These are phyloP conservation scores for Anableps anableps DNA, from an alignment of 2,797 vertebrate species.

Conservation along the genomic window DNA sequence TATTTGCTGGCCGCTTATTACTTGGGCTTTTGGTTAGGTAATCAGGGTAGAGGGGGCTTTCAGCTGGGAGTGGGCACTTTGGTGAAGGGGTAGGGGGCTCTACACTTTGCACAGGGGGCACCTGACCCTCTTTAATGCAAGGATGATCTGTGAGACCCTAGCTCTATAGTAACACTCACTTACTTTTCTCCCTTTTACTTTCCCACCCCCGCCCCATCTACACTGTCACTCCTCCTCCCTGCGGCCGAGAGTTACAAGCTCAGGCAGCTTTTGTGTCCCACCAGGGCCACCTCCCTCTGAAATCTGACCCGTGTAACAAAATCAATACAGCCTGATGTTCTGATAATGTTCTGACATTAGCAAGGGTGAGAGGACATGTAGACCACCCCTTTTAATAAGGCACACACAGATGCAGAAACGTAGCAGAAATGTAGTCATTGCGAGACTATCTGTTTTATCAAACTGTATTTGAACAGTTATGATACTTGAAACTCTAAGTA, in stretches of 20 bases:
- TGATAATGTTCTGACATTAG: conserved; percentile 95
- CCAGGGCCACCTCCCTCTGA: conserved; percentile 82
- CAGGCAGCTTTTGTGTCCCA: conserved; percentile 69
- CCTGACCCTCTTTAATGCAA: conserved; percentile 85
- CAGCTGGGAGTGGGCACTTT: conserved; percentile 80
- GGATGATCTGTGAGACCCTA: conserved; percentile 74
- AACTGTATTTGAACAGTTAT: conserved; percentile 72
- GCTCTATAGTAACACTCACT: conserved; percentile 73
- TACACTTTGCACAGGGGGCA: conserved; percentile 74
- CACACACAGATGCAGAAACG: conserved; percentile 30
- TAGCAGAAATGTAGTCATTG: conserved; percentile 5
- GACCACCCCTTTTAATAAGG: conserved; percentile 66
- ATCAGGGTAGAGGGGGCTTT: conserved; percentile 82
- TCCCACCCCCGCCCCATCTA: conserved; percentile 33
- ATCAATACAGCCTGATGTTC: conserved; percentile 92
- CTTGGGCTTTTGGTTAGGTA: conserved; percentile 93
- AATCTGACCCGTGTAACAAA: conserved; percentile 88
- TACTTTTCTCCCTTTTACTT: conserved; percentile 39
- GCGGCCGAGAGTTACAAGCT: conserved; percentile 62
- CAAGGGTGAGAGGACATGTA: conserved; percentile 85
- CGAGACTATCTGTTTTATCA: conserved; percentile 36
- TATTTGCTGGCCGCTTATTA: conserved; percentile 99
- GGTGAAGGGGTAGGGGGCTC: conserved; percentile 9
- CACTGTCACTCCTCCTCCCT: conserved; percentile 49
- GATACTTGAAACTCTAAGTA: conserved; percentile 70